Evolutionary conservation across 2,113 vertebrate species (phyloP).

Genomic region (Sminthopsis crassicaudata): DNA sequence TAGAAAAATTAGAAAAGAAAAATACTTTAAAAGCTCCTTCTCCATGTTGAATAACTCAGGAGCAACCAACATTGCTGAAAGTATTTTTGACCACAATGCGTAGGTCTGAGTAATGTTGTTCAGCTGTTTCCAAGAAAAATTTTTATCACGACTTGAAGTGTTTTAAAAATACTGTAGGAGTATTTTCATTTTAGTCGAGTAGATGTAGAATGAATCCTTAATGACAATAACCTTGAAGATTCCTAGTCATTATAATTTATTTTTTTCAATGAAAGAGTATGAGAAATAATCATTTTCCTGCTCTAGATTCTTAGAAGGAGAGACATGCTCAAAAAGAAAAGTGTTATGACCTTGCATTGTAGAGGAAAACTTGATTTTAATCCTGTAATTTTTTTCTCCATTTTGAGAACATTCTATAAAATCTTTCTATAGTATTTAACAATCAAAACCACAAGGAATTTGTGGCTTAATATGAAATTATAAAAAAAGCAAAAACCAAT

Average conservation of each 20-base stretch:
- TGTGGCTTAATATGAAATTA: background rate
- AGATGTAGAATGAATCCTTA: background rate
- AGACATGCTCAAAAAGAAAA: background rate
- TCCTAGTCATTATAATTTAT: background rate
- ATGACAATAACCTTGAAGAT: background rate
- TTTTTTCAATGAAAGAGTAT: background rate
- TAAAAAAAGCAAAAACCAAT: background rate
- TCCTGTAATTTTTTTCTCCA: background rate
- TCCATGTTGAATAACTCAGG: background rate
- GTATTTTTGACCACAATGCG: background rate
- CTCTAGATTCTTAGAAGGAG: background rate
- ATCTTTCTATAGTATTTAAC: background rate
- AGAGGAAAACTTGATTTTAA: background rate
- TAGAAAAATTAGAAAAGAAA: background rate
- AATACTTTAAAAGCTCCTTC: background rate
- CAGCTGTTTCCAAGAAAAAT: background rate
- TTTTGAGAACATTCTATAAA: background rate
- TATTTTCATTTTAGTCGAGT: background rate
- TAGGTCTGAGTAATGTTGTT: background rate
- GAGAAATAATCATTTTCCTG: background rate
- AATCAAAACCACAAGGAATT: background rate
- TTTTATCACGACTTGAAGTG: background rate
- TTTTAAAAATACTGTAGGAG: background rate
- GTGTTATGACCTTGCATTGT: background rate
- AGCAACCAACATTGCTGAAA: background rate